Percentiles rank a stretch among this genome's conserved stretches.
These are phyloP conservation scores for Tyto alba DNA, from an alignment of 2,113 vertebrate species.

Conservation along the genomic window DNA sequence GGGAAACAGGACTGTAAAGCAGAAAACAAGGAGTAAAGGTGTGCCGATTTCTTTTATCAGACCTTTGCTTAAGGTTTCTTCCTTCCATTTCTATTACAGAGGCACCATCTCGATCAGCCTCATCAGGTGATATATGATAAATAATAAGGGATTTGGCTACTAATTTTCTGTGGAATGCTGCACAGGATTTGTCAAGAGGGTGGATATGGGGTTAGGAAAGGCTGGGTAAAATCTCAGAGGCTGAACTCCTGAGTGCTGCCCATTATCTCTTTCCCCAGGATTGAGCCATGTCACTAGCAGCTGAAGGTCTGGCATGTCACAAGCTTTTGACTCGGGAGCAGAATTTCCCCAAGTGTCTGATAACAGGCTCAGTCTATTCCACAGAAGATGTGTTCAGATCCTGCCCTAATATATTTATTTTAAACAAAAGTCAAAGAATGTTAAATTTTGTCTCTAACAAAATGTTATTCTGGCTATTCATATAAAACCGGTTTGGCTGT, in stretches of 20 bases:
- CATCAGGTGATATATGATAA: not conserved
- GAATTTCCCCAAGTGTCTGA: constrained; percentile 11
- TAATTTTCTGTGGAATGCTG: not conserved
- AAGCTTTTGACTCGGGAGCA: constrained; percentile 21
- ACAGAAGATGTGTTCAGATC: not conserved
- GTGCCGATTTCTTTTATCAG: not conserved
- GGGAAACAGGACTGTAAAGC: not conserved
- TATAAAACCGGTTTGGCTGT: constrained; percentile 39
- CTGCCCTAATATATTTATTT: not conserved
- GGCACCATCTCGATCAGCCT: not conserved
- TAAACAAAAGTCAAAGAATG: constrained; percentile 42
- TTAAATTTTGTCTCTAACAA: constrained; percentile 32
- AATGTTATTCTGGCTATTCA: constrained; percentile 35
- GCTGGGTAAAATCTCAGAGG: not conserved
- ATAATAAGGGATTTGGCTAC: not conserved
- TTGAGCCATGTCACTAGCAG: not conserved
- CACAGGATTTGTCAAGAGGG: not conserved
- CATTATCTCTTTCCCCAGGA: not conserved
- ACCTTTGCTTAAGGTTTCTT: not conserved
- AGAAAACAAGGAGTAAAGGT: not conserved
- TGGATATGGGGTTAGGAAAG: not conserved
- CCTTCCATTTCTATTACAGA: not conserved
- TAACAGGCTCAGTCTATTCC: constrained; percentile 9
- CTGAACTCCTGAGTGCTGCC: not conserved
- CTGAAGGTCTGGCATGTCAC: not conserved